Conservation (phyloP, 2,888 invertebrate genomes). For the Lypha dubia region DNA sequence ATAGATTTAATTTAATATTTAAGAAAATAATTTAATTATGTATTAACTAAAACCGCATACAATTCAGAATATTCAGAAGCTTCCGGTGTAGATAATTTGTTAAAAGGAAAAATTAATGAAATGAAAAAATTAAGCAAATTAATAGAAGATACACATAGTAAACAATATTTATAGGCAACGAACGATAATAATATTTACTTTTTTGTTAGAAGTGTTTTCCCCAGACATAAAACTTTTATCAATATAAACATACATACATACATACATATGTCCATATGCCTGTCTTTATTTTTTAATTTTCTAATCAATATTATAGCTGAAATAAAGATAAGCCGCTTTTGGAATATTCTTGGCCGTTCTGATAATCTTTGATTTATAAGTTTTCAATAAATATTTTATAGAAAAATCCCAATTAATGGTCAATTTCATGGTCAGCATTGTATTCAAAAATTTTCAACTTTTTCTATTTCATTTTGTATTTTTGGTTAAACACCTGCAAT, state of each 20-base stretch:
- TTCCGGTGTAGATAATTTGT: slow-evolving; percentile 31
- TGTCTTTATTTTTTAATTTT: background rate
- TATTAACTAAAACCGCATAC: slow-evolving; percentile 28
- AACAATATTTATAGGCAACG: background rate
- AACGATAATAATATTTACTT: background rate
- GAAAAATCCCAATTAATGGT: background rate
- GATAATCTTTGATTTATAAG: slow-evolving; percentile 37
- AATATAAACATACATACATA: background rate
- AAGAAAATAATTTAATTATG: slow-evolving; percentile 27
- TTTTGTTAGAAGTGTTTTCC: slow-evolving; percentile 12
- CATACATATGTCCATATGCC: background rate
- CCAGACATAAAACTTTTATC: slow-evolving; percentile 15
- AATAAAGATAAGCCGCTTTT: slow-evolving; percentile 21
- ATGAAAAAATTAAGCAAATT: slow-evolving; percentile 5
- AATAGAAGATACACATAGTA: background rate
- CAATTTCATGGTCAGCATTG: slow-evolving; percentile 41
- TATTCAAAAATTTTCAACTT: slow-evolving; percentile 26
- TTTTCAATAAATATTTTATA: background rate
- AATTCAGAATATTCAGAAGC: slow-evolving; percentile 10
- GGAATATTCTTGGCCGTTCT: background rate
- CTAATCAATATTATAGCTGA: slow-evolving; percentile 31
- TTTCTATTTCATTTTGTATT: background rate
- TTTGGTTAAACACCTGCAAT: background rate
- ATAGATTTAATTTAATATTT: slow-evolving; percentile 27
- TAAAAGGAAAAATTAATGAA: slow-evolving; percentile 5